phyloP scores from a whole-genome alignment of 2,888 invertebrate species.

The Ernsta delagoae region DNA sequence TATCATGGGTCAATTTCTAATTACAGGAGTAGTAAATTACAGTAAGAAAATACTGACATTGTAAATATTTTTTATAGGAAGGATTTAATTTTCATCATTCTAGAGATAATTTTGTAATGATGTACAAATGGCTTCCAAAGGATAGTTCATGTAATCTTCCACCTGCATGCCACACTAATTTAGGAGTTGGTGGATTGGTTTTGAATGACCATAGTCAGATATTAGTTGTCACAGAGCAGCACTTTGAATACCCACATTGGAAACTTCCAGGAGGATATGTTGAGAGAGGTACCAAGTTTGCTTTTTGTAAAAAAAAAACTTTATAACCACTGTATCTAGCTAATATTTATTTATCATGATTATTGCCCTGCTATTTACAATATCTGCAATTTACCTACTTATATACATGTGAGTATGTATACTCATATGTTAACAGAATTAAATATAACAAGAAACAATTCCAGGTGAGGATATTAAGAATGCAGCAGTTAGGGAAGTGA shows the following conservation, averaged over 20 bases:
- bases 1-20: too few species aligned
- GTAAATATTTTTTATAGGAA: slow-evolving; percentile 71
- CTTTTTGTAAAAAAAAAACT: too few species aligned
- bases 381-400: neutral
- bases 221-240: slow-evolving; percentile 92
- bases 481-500: slow-evolving; percentile 93
- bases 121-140: slow-evolving; percentile 92
- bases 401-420: too few species aligned
- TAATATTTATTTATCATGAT: neutral
- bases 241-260: slow-evolving; percentile 88
- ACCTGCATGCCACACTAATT: slow-evolving; percentile 90
- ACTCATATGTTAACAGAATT: too few species aligned
- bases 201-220: slow-evolving; percentile 90
- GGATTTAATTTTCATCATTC: slow-evolving; percentile 96
- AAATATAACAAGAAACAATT: slow-evolving; percentile 43
- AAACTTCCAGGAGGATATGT: slow-evolving; percentile 97
- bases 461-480: slow-evolving; percentile 92
- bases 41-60: too few species aligned
- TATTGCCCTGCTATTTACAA: neutral
- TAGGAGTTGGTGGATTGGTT: slow-evolving; percentile 94
- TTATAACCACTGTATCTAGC: neutral
- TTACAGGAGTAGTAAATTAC: too few species aligned
- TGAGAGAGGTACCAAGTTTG: slow-evolving; percentile 86
- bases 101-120: slow-evolving; percentile 89
- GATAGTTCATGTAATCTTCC: slow-evolving; percentile 87